Evolutionary conservation across 2,888 invertebrate genomes (phyloP), one percentile per base, ranked within the genome.

Genomic region (Sthenelais limicola): DNA sequence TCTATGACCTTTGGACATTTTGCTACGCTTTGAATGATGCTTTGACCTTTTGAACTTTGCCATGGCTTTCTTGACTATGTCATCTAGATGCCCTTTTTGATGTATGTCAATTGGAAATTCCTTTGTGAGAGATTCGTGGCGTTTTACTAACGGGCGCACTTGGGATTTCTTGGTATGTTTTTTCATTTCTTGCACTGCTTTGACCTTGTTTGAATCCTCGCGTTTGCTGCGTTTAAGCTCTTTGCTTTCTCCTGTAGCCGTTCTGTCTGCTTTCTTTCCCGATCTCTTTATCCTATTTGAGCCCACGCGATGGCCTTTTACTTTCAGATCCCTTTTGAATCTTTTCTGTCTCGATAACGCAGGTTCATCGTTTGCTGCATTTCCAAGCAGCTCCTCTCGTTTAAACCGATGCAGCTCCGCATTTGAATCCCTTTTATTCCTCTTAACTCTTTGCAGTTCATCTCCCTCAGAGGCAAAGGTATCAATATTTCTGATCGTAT

Each of bases 371-470:
- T 18, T 43, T 9, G 9, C 43, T 12, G 43, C 43, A 12, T 43
- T 18, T 43, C 43, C 15, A 9, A 12, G 9, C 43, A 9, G 43
- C 15, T 18, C 12, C 43, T 43, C 15, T 35, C 38, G 35, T 28
- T 62, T 35, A 15, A 21, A 15, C 3, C 35, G 5, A 12, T 62
- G 1, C 3, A 62, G 62, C 1, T 5, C 26, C 3, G 24, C 7
- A 7, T 33, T 3, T 12, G 58, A 21, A 24, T 32, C 58, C 2
- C 58, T 33, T n/a, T 58, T 58, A 3, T 12, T 33, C 3, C 58
- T 33, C 24, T 58, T 58, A n/a, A 58, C 58, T 33, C 58, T 33
- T 24, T 58, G 58, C 3, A 58, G 35, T n/a, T 33, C 58, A 7
- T 21, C 21, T 62, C 43, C 62, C 43, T 43, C 12, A n/a, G n/a